Evolutionary conservation across 37 sponge, comb jelly and placozoan species (phyloP).

Genomic region (Cliona cf. orientalis): DNA sequence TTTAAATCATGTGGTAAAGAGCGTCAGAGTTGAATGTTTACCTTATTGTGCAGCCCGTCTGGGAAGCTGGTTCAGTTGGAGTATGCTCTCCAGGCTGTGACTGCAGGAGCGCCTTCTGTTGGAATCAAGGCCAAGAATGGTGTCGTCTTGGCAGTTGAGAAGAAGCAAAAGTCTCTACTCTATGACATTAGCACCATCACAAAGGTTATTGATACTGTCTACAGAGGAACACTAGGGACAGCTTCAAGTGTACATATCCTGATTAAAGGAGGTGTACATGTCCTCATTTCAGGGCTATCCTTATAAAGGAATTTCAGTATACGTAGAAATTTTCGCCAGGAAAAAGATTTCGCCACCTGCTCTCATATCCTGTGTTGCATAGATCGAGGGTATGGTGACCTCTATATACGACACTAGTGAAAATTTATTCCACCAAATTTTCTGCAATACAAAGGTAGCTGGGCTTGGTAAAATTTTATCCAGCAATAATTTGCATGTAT

Average conservation of each 20-base stretch:
- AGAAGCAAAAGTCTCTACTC: slow-evolving; percentile 92
- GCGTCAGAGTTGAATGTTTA: not conserved
- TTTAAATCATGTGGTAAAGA: not conserved
- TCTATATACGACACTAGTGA: too few relatives aligned
- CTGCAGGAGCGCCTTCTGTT: slow-evolving; percentile 92
- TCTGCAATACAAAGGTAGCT: too few relatives aligned
- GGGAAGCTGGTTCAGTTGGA: slow-evolving; percentile 98
- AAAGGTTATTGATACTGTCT: slow-evolving; percentile 70
- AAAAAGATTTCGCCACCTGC: too few relatives aligned
- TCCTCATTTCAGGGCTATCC: not conserved
- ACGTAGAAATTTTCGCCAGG: too few relatives aligned
- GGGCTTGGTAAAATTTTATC: too few relatives aligned
- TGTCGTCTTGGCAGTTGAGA: slow-evolving; percentile 97
- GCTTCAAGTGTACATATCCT: not conserved
- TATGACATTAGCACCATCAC: slow-evolving; percentile 90
- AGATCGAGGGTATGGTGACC: too few relatives aligned
- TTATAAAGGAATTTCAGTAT: not conserved
- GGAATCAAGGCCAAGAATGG: slow-evolving; percentile 98
- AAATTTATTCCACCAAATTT: too few relatives aligned
- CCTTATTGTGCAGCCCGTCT: slow-evolving; percentile 72
- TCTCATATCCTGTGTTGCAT: too few relatives aligned
- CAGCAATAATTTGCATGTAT: too few relatives aligned
- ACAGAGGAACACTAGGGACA: not conserved
- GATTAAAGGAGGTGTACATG: not conserved
- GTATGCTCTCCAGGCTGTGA: slow-evolving; percentile 96